Percentiles rank a stretch among this genome's conserved stretches.
Evolutionary conservation across 2,797 vertebrate species (phyloP).

Genomic region (Pogonophryne albipinna): DNA sequence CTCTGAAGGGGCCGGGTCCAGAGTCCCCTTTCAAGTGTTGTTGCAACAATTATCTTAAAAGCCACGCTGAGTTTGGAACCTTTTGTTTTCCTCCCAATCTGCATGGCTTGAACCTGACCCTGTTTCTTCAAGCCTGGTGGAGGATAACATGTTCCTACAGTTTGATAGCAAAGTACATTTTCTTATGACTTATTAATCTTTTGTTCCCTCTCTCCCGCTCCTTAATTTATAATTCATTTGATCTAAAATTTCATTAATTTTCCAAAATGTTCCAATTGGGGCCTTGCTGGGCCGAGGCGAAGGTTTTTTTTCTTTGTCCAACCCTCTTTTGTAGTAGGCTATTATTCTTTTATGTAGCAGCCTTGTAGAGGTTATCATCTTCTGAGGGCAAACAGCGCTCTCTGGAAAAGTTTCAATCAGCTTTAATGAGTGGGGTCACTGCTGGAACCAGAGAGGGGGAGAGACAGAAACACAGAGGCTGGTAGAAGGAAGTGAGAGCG

Average conservation of each 20-base stretch:
- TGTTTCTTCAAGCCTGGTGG: conserved; percentile 82
- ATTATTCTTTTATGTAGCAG: conserved; percentile 87
- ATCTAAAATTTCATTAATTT: conserved; percentile 92
- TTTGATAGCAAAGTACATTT: conserved; percentile 85
- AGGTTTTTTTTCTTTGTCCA: conserved; percentile 82
- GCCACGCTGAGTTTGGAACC: conserved; percentile 71
- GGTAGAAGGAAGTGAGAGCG: conserved; percentile 44
- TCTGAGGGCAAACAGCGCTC: conserved; percentile 83
- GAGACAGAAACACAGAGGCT: conserved; percentile 34
- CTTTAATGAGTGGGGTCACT: conserved; percentile 88
- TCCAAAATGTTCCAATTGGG: conserved; percentile 89
- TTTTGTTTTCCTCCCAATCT: conserved; percentile 85
- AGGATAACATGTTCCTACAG: conserved; percentile 86
- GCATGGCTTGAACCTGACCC: conserved; percentile 84
- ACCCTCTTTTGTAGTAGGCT: conserved; percentile 84
- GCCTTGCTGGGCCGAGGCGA: conserved; percentile 77
- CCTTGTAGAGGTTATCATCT: conserved; percentile 87
- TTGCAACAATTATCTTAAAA: conserved; percentile 86
- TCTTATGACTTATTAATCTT: conserved; percentile 88
- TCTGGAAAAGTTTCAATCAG: conserved; percentile 86
- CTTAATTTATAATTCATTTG: conserved; percentile 91
- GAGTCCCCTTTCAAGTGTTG: conserved; percentile 80
- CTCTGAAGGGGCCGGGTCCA: conserved; percentile 74
- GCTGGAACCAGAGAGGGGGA: conserved; percentile 72
- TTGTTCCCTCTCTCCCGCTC: conserved; percentile 68